A percentile compares a stretch with the other conserved stretches of the same genome.
These are phyloP conservation scores for Orientallactaga sibirica DNA, from an alignment of 2,797 vertebrate genomes.

Conservation along the genomic window DNA sequence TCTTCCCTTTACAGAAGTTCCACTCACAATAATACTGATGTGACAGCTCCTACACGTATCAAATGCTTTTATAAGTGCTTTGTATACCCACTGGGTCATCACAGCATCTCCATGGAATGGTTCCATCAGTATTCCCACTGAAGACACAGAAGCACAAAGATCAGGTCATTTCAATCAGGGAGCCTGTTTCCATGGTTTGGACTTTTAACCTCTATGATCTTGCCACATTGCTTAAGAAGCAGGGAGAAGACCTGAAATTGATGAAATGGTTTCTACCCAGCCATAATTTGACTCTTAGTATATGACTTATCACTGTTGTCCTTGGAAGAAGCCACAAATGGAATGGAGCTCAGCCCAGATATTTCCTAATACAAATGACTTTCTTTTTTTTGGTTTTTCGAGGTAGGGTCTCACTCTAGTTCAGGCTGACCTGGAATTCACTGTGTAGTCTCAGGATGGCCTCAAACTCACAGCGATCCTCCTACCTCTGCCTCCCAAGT, in stretches of 20 bases:
- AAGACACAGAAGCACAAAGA: background rate
- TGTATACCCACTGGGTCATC: background rate
- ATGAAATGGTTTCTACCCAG: background rate
- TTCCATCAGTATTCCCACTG: constrained; percentile 27
- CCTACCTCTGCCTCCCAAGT: too few relatives aligned
- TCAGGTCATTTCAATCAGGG: constrained; percentile 10
- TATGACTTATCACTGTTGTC: background rate
- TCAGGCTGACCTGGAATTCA: too few relatives aligned
- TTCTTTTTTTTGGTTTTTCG: background rate
- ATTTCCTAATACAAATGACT: constrained; percentile 4
- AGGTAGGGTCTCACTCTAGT: too few relatives aligned
- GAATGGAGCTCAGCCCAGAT: background rate
- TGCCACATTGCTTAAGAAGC: constrained; percentile 2
- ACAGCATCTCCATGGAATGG: background rate
- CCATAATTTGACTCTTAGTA: background rate
- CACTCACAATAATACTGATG: background rate
- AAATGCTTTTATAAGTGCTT: constrained; percentile 1
- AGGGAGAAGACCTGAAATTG: background rate
- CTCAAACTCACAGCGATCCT: too few relatives aligned
- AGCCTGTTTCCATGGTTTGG: constrained; percentile 20
- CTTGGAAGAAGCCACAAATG: constrained; percentile 2
- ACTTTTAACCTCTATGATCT: background rate
- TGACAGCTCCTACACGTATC: background rate
- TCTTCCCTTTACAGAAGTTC: constrained; percentile 14
- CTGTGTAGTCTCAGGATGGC: too few relatives aligned